Base-by-base conservation (phyloP, 2,797 vertebrate species). In the Enteromius afrohamiltoni region DNA sequence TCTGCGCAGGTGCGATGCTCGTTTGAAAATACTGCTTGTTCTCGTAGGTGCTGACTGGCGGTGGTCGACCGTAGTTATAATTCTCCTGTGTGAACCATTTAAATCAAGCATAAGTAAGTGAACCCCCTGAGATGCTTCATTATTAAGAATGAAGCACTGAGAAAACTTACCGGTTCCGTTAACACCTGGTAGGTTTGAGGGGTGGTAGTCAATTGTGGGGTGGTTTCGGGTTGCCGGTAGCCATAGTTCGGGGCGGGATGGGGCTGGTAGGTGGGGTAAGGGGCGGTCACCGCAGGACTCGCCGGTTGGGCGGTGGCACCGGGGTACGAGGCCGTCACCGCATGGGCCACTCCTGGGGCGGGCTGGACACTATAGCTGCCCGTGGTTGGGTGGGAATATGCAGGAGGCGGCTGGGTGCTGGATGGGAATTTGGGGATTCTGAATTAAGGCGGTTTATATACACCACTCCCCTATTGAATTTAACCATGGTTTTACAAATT, bases 141-240 rank as follows among this genome's bases (percentile, higher is more conserved):
- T 68, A 37, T 37, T 1, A 29, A n/a, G n/a, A 31, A 75, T 1
- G 1, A 1, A 14, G 67, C 16, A 3, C 45, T 73, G 29, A 40
- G 6, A 19, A 64, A 55, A 94, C 93, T 93, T 86, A 95, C 93
- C 91, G 89, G 90, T 85, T 94, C 92, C 0, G 91, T 85, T 88
- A 93, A 92, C 86, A 96, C 94, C 93, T 95, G 95, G 91, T 93
- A 95, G 82, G 91, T 92, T 88, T 95, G 91, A 14, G 93, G 93
- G 49, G 94, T 92, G 70, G 93, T 94, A 42, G 93, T 94, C 42
- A 93, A 91, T 83, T 95, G 94, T 0, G 93, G 91, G 0, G 89
- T 58, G 0, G 93, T 91, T 4, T 94, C 94, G 16, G 86, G 91
- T 60, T 92, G 93, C 42, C 86, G 89, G 60, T 91, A 93, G 34